Evolutionary conservation across 2,888 invertebrate species (phyloP).

Genomic region (Vanessa cardui): DNA sequence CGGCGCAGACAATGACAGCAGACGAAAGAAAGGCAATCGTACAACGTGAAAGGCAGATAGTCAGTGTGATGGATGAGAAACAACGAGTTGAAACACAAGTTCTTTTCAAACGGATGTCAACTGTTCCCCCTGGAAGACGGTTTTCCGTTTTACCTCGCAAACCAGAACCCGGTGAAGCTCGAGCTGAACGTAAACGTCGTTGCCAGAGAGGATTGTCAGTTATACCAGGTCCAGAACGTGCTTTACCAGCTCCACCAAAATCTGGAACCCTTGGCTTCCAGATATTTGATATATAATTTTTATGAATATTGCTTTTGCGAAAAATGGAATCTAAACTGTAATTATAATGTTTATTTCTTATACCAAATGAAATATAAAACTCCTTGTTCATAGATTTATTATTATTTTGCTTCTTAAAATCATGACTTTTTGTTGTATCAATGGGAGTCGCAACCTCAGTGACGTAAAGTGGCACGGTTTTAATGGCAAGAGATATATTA

Average conservation of each 20-base stretch:
- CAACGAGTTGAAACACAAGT: slow-evolving; percentile 64
- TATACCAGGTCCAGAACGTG: slow-evolving; percentile 64
- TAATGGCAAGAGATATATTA: no score
- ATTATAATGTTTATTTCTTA: background rate
- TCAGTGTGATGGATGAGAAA: slow-evolving; percentile 62
- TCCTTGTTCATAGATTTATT: background rate
- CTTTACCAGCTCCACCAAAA: slow-evolving; percentile 60
- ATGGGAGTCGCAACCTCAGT: no score
- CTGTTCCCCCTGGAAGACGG: slow-evolving; percentile 65
- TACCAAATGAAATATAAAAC: no score
- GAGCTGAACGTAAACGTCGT: slow-evolving; percentile 59
- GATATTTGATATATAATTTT: slow-evolving; percentile 61
- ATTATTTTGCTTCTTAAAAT: background rate
- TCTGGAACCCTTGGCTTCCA: slow-evolving; percentile 65
- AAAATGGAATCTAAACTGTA: background rate
- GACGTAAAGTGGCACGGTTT: no score
- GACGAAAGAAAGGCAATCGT: slow-evolving; percentile 70
- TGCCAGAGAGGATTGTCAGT: slow-evolving; percentile 68
- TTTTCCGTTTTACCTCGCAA: slow-evolving; percentile 69
- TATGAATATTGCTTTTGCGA: slow-evolving; percentile 27
- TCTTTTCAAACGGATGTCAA: slow-evolving; percentile 72
- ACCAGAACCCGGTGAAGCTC: slow-evolving; percentile 48
- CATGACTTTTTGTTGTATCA: no score
- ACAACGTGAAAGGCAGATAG: slow-evolving; percentile 64
- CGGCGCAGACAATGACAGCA: slow-evolving; percentile 57